A percentile compares a stretch with the other conserved stretches of the same genome.
phyloP scores from a whole-genome alignment of 2,797 vertebrate species.

The Gymnoscopelus microlampas region DNA sequence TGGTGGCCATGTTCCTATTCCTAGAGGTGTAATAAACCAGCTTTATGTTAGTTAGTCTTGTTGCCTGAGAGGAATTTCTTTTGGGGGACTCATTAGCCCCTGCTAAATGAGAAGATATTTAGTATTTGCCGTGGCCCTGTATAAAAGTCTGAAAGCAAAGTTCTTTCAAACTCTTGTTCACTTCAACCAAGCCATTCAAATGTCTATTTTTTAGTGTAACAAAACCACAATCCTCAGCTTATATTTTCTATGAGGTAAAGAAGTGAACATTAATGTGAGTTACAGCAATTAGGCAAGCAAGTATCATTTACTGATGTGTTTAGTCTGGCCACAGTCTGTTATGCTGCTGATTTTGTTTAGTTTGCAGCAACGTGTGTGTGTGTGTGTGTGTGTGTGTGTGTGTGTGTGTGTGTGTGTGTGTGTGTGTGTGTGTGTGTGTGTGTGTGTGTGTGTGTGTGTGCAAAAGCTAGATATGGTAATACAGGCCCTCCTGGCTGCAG shows the following conservation, averaged over 20 bases:
- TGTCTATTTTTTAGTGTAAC: constrained; percentile 38
- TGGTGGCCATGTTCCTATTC: constrained; percentile 28
- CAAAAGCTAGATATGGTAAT: constrained; percentile 61
- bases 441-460: too few species aligned
- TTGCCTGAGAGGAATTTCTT: constrained; percentile 18
- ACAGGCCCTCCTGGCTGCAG: constrained; percentile 41
- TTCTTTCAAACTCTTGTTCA: constrained; percentile 18
- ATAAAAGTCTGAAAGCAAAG: constrained; percentile 30
- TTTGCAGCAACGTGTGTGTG: too few species aligned
- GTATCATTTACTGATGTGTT: constrained; percentile 17
- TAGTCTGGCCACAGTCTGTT: constrained; percentile 17
- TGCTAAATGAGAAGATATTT: constrained; percentile 30
- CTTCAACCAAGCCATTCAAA: constrained; percentile 40
- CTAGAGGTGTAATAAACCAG: neutral
- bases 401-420: too few species aligned
- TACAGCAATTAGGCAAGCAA: constrained; percentile 4
- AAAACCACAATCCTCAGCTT: constrained; percentile 26
- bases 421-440: too few species aligned
- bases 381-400: too few species aligned
- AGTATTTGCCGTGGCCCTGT: constrained; percentile 46
- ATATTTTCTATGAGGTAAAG: constrained; percentile 41
- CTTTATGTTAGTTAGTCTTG: constrained; percentile 29
- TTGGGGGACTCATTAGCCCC: constrained; percentile 1
- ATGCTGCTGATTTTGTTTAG: neutral
- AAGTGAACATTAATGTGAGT: constrained; percentile 47